Conservation (phyloP, 2,797 vertebrate genomes). For the Anomalospiza imberbis region DNA sequence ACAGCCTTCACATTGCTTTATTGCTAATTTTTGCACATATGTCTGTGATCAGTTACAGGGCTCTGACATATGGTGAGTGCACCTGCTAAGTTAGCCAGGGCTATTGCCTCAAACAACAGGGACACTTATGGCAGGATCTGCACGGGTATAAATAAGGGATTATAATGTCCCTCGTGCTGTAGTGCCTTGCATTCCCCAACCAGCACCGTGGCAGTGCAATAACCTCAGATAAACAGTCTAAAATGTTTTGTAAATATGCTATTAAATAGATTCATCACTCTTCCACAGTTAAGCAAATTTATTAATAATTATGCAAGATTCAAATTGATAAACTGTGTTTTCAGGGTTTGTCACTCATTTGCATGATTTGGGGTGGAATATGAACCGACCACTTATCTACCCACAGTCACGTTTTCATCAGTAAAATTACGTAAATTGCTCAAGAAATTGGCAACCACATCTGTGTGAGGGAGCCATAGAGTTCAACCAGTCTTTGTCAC, state of each 20-base stretch:
- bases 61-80: constrained; percentile 32
- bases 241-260: background rate
- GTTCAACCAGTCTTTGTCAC: background rate
- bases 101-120: background rate
- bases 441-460: background rate
- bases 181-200: background rate
- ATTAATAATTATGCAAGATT: background rate
- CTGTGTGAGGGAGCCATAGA: background rate
- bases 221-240: background rate
- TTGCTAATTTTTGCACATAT: constrained; percentile 46
- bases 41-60: constrained; percentile 15
- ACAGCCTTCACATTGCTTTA: background rate
- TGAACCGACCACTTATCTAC: background rate
- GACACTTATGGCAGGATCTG: background rate
- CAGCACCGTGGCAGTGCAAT: background rate
- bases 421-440: background rate
- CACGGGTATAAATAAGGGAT: background rate
- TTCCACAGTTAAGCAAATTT: background rate
- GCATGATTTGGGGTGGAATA: background rate
- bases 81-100: constrained; percentile 24
- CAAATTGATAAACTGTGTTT: background rate
- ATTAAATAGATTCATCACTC: background rate
- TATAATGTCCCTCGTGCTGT: background rate
- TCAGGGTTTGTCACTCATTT: background rate
- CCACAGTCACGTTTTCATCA: background rate